Evolutionary conservation across 2,113 vertebrate genomes (phyloP).

Genomic region (Oncorhynchus keta): DNA sequence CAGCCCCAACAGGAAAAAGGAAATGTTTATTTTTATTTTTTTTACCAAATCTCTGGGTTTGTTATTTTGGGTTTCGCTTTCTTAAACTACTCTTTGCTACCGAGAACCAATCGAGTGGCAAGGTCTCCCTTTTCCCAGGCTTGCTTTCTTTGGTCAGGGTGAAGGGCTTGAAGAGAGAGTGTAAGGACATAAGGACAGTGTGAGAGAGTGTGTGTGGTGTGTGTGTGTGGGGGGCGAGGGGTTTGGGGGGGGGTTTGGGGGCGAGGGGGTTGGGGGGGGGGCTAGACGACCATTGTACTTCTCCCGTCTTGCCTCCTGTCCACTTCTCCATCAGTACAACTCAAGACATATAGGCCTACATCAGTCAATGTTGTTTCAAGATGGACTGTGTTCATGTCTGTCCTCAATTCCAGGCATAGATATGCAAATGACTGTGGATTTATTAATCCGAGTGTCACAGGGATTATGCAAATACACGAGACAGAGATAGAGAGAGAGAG

Average conservation of each 20-base stretch:
- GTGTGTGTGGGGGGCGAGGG: too few relatives aligned
- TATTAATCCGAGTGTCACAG: slow-evolving; percentile 69
- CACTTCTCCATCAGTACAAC: slow-evolving; percentile 25
- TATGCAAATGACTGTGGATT: slow-evolving; percentile 67
- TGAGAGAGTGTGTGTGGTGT: neutral
- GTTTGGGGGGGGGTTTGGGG: neutral
- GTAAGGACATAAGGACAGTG: slow-evolving; percentile 1
- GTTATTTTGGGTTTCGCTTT: slow-evolving; percentile 37
- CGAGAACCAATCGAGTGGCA: slow-evolving; percentile 46
- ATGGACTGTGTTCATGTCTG: slow-evolving; percentile 46
- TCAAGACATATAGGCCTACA: neutral
- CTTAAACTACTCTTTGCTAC: slow-evolving; percentile 54
- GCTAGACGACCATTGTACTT: too few relatives aligned
- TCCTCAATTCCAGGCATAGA: slow-evolving; percentile 64
- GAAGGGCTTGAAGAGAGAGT: slow-evolving; percentile 28
- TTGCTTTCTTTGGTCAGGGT: slow-evolving; percentile 28
- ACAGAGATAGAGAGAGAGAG: slow-evolving; percentile 34
- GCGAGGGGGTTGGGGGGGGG: neutral
- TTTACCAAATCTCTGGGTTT: slow-evolving; percentile 24
- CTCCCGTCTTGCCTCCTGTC: slow-evolving; percentile 2
- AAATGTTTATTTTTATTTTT: neutral
- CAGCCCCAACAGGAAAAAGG: slow-evolving; percentile 26
- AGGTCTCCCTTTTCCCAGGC: slow-evolving; percentile 55
- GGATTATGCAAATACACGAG: slow-evolving; percentile 71
- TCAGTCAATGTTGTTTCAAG: slow-evolving; percentile 28